These are phyloP conservation scores for Siniperca undulata DNA, from an alignment of 2,797 vertebrate genomes.

Conservation along the genomic window DNA sequence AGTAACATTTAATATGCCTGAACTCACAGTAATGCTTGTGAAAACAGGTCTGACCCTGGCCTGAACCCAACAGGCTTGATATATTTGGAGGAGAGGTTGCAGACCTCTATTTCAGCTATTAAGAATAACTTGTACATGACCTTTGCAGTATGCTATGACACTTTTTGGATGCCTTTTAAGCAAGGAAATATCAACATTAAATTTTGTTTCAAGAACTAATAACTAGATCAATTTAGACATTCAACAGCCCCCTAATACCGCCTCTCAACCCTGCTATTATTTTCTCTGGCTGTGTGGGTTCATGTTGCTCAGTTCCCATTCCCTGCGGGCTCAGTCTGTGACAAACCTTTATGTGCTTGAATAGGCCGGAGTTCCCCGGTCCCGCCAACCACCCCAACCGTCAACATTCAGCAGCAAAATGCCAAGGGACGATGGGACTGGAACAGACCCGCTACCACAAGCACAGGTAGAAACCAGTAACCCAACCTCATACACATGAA, in stretches of 20 bases:
- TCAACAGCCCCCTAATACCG: background rate
- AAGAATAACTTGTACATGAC: background rate
- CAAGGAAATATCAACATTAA: background rate
- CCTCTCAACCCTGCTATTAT: conserved; percentile 6
- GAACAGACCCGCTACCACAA: conserved; percentile 88
- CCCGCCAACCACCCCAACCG: conserved; percentile 89
- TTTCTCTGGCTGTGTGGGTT: conserved; percentile 24
- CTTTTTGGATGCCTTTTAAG: background rate
- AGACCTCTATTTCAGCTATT: background rate
- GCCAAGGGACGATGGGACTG: conserved; percentile 94
- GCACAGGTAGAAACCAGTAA: conserved; percentile 70
- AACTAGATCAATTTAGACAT: background rate
- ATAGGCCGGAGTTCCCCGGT: conserved; percentile 86
- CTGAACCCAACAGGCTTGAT: background rate
- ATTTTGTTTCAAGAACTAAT: background rate
- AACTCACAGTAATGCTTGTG: background rate
- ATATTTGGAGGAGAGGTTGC: background rate
- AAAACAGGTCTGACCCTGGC: background rate
- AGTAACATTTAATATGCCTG: background rate
- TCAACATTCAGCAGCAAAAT: conserved; percentile 96
- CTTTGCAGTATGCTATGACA: background rate
- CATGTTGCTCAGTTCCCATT: conserved; percentile 12
- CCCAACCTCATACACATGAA: background rate
- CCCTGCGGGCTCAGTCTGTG: conserved; percentile 24
- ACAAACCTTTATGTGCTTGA: conserved; percentile 51